Evolutionary conservation across 2,113 vertebrate species (phyloP), one percentile per base, ranked within the genome.

Genomic region (Pachyramphus minor): DNA sequence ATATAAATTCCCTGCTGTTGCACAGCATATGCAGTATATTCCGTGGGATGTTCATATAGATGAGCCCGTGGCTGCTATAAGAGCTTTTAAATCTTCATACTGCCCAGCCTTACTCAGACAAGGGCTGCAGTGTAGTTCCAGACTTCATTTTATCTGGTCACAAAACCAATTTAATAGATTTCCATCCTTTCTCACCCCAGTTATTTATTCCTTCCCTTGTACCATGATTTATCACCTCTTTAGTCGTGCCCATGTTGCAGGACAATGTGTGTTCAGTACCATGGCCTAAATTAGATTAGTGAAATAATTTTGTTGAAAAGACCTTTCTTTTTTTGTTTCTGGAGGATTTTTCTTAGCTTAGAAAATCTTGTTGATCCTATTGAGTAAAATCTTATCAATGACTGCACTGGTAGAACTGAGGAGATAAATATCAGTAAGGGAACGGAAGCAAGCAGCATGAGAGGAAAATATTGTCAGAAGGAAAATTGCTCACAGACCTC

Each of bases 151-250:
- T 84, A 42, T 90, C 47, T 66, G 24, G 59, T 59, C 30, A 55
- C 42, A 93, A 96, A 92, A 63, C 30, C 55, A 78, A 56, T 92
- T 90, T 71, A 89, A 47, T 42, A 81, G 33, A 90, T 87, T 81
- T 84, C 37, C 17, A 59, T 45, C 11, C 56, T 84, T 92, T 90
- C 33, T 84, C 21, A 33, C 7, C 23, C 27, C 47, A 47, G 78
- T 77, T 86, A 45, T 35, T 81, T 3, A 1, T 77, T 93, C 42
- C 35, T 17, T 77, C 39, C 41, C 68, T 88, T 74, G 44, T 80
- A 75, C 60, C 31, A 42, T 37, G 39, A 55, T 88, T 52, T 69
- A 33, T 90, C 42, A 60, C n/a, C 13, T 92, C 68, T 19, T 76
- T 47, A 71, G 33, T 8, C 4, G 1, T 71, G 45, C 5, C 14